Evolutionary conservation across 2,888 invertebrate species (phyloP), one percentile per base, ranked within the genome.

Genomic region (Philhelius pedissequus): DNA sequence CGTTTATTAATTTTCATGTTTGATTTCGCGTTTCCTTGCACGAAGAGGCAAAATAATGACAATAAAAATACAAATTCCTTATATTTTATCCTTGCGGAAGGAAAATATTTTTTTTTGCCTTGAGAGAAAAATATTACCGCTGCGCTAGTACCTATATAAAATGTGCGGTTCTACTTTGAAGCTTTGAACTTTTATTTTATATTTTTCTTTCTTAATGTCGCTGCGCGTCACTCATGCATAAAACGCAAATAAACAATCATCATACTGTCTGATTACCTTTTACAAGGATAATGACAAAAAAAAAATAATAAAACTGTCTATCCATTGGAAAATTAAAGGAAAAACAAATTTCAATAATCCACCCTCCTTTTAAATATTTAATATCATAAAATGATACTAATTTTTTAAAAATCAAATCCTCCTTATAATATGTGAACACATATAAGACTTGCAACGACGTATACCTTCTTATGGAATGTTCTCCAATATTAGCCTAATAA

Each of bases 331-430:
- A 84, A 84, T 79, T 84, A 75, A 75, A 66, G 48, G 70, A 70
- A 79, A 84, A 79, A 84, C 75, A 84, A 84, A 84, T 75, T 83
- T 78, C 83, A 83, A 83, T 84, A 84, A 79, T 84, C 79, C 71
- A 84, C 79, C 80, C 79, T 43, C 54, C 11, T 22, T 35, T 18
- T 78, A 64, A 64, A 83, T 78, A 69, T 75, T 84, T 84, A 75
- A 79, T 75, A 76, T n/a, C 40, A 70, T 81, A 50, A 75, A 75
- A 75, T 38, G 69, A 62, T 74, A 60, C 52, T 66, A 35, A 66
- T 50, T 71, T 71, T 32, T 15, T 22, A 30, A 52, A 45, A 60
- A 45, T 64, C 20, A 45, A 60, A 45, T 64, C 20, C 30, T 35
- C 4, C 38, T 45, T 48, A 79, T 74, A n/a, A 70, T 75, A 83